These are phyloP conservation scores for Anseranas semipalmata DNA, from an alignment of 2,113 vertebrate genomes.

Conservation along the genomic window DNA sequence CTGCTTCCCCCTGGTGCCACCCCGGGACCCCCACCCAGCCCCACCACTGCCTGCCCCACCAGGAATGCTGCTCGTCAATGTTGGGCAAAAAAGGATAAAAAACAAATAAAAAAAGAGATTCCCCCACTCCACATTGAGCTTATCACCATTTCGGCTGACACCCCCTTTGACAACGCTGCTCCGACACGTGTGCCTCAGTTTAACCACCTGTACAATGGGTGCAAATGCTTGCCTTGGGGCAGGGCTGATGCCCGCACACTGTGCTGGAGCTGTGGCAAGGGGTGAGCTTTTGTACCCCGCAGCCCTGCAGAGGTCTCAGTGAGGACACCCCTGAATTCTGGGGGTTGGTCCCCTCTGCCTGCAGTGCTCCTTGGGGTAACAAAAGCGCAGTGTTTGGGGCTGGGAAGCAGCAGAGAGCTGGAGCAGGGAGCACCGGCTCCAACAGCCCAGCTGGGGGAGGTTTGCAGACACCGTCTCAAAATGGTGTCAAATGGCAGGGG, in stretches of 20 bases:
- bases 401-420: not conserved
- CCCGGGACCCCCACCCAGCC: not conserved
- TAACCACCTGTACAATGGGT: fast-evolving
- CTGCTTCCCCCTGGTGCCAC: not conserved
- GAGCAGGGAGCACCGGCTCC: not conserved
- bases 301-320: not conserved
- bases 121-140: not conserved
- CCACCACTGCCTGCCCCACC: too few relatives aligned
- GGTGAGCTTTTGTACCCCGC: not conserved
- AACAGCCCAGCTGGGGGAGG: not conserved
- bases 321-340: not conserved
- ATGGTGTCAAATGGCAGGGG: too few relatives aligned
- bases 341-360: not conserved
- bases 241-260: not conserved
- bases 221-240: fast-evolving
- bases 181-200: not conserved
- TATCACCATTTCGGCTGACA: not conserved
- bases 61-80: fast-evolving
- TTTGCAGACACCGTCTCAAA: not conserved
- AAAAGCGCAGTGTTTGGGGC: fast-evolving
- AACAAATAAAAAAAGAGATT: not conserved
- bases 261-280: not conserved
- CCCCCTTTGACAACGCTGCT: not conserved
- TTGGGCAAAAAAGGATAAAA: not conserved
- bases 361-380: too few relatives aligned